phyloP scores from a whole-genome alignment of 1,140 invertebrate species.

The Pemphigus obesinymphae region DNA sequence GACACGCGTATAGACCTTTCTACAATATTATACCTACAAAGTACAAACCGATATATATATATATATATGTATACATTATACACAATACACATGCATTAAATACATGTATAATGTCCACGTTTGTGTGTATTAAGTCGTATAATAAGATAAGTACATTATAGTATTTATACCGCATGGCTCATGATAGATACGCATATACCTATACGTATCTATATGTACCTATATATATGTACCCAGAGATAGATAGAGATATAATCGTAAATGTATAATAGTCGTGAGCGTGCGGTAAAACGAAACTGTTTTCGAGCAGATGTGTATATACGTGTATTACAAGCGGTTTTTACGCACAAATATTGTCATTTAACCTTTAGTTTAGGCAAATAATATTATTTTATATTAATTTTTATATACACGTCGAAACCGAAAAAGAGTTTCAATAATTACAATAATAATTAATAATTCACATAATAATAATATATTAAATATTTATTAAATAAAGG shows the following conservation, averaged over 20 bases:
- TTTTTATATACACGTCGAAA: neutral
- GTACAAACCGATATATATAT: neutral
- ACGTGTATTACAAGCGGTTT: neutral
- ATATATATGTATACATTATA: neutral
- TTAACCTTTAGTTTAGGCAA: conserved; percentile 16
- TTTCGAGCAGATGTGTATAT: neutral
- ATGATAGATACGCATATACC: neutral
- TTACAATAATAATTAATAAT: too few species aligned
- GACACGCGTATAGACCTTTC: neutral
- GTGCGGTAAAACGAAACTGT: neutral
- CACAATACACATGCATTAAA: neutral
- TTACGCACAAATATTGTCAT: neutral
- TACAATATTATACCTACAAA: too few species aligned
- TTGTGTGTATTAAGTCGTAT: neutral
- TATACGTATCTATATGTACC: neutral
- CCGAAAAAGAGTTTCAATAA: neutral
- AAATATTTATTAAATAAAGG: too few species aligned
- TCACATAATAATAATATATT: too few species aligned
- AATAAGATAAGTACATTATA: neutral
- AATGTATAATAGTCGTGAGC: neutral
- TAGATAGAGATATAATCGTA: neutral
- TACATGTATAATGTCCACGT: neutral
- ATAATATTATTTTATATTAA: too few species aligned
- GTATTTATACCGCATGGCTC: neutral
- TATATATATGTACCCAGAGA: neutral